These are phyloP conservation scores for Vulpes lagopus DNA, from an alignment of 2,113 vertebrate genomes.

Conservation along the genomic window DNA sequence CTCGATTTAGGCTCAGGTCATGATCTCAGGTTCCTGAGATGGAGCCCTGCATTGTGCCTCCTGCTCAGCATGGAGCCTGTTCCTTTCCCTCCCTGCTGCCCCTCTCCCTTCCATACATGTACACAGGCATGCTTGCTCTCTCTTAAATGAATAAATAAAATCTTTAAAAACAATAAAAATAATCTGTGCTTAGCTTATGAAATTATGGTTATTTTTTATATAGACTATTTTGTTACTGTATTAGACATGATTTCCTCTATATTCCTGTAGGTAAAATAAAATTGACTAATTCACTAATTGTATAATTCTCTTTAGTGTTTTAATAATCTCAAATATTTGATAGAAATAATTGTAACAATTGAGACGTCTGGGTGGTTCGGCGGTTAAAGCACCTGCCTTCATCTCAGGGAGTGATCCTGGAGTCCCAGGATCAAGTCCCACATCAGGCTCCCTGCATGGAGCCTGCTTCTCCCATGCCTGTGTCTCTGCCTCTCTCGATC, in stretches of 20 bases:
- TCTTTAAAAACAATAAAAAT: background rate
- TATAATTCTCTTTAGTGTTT: constrained; percentile 57
- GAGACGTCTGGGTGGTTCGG: too few relatives aligned
- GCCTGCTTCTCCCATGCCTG: too few relatives aligned
- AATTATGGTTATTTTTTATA: constrained; percentile 20
- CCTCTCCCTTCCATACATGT: background rate
- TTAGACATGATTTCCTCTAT: constrained; percentile 21
- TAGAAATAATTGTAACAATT: constrained; percentile 29
- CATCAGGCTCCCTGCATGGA: too few relatives aligned
- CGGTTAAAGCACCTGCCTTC: too few relatives aligned
- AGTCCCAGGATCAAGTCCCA: too few relatives aligned
- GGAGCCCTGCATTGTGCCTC: background rate
- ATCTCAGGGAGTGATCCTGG: too few relatives aligned
- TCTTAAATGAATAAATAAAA: too few relatives aligned
- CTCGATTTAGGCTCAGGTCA: background rate
- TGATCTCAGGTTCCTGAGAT: background rate
- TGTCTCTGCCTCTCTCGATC: too few relatives aligned
- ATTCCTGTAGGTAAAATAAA: constrained; percentile 12
- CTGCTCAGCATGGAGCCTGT: background rate
- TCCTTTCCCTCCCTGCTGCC: background rate
- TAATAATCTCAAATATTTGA: constrained; percentile 58
- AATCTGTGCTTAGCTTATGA: background rate
- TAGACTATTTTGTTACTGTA: constrained; percentile 19
- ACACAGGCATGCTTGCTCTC: too few relatives aligned
- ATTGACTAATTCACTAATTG: constrained; percentile 45